Conservation (phyloP, 1,140 invertebrate species). For the Eumeta japonica region DNA sequence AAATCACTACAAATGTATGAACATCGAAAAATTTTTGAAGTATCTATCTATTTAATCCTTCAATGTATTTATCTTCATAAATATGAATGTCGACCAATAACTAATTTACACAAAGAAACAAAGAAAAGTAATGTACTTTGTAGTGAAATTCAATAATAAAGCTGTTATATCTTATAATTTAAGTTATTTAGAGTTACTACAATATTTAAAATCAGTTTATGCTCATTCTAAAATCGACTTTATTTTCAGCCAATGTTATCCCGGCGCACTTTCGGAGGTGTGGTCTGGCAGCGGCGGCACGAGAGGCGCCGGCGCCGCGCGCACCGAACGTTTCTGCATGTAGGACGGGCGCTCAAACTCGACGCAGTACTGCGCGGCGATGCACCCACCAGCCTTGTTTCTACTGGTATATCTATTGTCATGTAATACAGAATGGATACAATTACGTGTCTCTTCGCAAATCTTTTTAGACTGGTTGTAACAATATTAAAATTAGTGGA, state of each 20-base stretch:
- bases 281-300: slow-evolving; percentile 67
- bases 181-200: not conserved
- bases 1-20: no score
- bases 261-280: slow-evolving; percentile 76
- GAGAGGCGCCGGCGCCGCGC: slow-evolving; percentile 61
- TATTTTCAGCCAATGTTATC: slow-evolving; percentile 72
- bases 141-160: no score
- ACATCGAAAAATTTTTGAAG: no score
- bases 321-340: slow-evolving; percentile 81
- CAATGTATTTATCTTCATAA: no score
- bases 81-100: no score
- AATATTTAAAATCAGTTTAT: not conserved
- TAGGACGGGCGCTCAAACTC: slow-evolving; percentile 80
- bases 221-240: not conserved
- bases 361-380: slow-evolving; percentile 83
- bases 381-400: slow-evolving; percentile 80
- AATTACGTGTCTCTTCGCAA: slow-evolving; percentile 6
- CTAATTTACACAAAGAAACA: no score
- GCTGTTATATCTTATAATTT: not conserved
- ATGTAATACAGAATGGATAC: not conserved
- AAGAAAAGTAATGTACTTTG: no score
- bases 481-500: not conserved
- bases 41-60: no score
- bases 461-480: slow-evolving; percentile 6
- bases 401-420: slow-evolving; percentile 70